Evolutionary conservation across 2,888 invertebrate species (phyloP), one percentile per base, ranked within the genome.

Genomic region (Cecidostiba fungosa): DNA sequence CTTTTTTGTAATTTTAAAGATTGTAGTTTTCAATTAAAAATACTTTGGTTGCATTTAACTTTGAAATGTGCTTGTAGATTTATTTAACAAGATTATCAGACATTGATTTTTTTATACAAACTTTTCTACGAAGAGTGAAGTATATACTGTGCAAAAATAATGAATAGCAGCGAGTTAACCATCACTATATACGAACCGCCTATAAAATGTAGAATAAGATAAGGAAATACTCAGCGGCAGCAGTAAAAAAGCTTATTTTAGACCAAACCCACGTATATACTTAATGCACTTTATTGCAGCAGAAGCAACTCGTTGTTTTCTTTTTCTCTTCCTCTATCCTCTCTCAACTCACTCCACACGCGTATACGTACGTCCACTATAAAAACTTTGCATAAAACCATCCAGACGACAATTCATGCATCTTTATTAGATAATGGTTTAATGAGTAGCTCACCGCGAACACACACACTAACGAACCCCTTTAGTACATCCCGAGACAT

Each of bases 341-440:
- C 50, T 19, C 50, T 50, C 50, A 4, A 19, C 5, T 3, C 50
- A n/a, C 19, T n/a, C n/a, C n/a, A n/a, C n/a, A n/a, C n/a, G n/a
- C n/a, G 16, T 19, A 3, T n/a, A 23, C 59, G 29, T 62, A n/a
- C n/a, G n/a, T n/a, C 66, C 10, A 29, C 26, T 66, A 12, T n/a
- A n/a, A 26, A 66, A 66, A 66, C 66, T 66, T 66, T 26, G 66
- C 66, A 66, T 66, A 66, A 66, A 66, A 66, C 47, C 47, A 66
- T 62, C n/a, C 29, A 32, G n/a, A 39, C 29, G 16, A 47, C 16
- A 32, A 47, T 50, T 76, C 50, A 36, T 36, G 69, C 47, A 43
- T 26, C 69, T 77, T 77, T 72, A 77, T 83, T 59, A 76, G 59
- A 72, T 59, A 50, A 83, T 62, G 59, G 62, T 70, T 83, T 76